These are phyloP conservation scores for Oryzias sinensis DNA, from an alignment of 2,797 vertebrate species.

Conservation along the genomic window DNA sequence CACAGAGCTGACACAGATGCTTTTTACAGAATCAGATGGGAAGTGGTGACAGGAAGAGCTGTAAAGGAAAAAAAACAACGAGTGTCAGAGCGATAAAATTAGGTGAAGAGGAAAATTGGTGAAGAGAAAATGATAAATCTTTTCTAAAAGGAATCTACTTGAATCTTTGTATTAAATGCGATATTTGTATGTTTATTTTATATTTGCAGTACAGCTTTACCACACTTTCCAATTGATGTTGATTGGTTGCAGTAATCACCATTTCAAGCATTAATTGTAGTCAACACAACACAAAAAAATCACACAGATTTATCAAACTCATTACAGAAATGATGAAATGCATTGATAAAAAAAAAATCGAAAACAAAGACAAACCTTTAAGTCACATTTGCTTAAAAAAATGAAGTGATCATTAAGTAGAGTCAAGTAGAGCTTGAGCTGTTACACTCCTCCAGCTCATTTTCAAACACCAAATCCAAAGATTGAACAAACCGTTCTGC, in stretches of 20 bases:
- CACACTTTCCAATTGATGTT: no score
- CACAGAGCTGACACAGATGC: conserved; percentile 62
- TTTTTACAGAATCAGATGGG: conserved; percentile 37
- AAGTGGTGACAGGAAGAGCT: conserved; percentile 32
- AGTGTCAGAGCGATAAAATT: conserved; percentile 14
- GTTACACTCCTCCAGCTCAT: not conserved
- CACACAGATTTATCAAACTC: no score
- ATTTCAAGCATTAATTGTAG: not conserved
- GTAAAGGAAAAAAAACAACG: conserved; percentile 15
- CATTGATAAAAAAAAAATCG: no score
- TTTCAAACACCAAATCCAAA: not conserved
- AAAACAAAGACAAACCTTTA: no score
- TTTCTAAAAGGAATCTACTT: conserved; percentile 15
- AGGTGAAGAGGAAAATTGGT: conserved; percentile 24
- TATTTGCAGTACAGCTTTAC: no score
- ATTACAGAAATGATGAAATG: no score
- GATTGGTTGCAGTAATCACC: no score
- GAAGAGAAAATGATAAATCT: conserved; percentile 12
- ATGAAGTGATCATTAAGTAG: no score
- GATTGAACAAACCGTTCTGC: not conserved
- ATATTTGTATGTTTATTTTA: not conserved
- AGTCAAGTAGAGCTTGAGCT: no score
- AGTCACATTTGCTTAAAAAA: not conserved
- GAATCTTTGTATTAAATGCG: not conserved
- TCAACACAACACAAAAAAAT: not conserved